These are phyloP conservation scores for Hyposoter didymator DNA, from an alignment of 2,888 invertebrate genomes.

Conservation along the genomic window DNA sequence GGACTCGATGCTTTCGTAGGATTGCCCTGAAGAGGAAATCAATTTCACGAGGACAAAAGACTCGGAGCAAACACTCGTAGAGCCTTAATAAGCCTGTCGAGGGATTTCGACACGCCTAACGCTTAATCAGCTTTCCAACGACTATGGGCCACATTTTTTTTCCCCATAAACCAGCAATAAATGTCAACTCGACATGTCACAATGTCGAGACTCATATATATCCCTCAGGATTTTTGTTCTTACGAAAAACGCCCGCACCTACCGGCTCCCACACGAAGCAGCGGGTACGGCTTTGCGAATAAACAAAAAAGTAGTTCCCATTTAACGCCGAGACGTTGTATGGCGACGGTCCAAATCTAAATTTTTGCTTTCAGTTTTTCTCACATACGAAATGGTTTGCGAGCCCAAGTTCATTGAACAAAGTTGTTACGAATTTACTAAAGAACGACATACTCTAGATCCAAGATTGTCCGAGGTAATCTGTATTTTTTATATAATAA, in stretches of 20 bases:
- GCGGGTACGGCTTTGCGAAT: no score
- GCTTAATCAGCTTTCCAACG: no score
- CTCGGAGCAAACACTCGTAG: background rate
- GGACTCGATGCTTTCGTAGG: background rate
- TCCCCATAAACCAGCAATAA: background rate
- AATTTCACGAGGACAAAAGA: background rate
- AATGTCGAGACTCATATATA: background rate
- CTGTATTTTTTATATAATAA: no score
- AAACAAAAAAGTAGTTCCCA: no score
- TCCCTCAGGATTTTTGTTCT: background rate
- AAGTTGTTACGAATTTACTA: no score
- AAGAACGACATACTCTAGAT: no score
- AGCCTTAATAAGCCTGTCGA: background rate
- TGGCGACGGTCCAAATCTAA: no score
- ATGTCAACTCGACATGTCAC: background rate
- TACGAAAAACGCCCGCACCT: background rate
- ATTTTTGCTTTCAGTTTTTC: no score
- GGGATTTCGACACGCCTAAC: background rate
- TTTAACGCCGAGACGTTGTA: no score
- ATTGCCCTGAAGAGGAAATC: background rate
- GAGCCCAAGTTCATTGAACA: no score
- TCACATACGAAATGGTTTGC: no score
- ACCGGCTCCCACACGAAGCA: background rate
- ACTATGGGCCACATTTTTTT: background rate
- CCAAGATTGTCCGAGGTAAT: no score